Evolutionary conservation across 2,888 invertebrate genomes (phyloP).

Genomic region (Hydrotaea cyrtoneurina): DNA sequence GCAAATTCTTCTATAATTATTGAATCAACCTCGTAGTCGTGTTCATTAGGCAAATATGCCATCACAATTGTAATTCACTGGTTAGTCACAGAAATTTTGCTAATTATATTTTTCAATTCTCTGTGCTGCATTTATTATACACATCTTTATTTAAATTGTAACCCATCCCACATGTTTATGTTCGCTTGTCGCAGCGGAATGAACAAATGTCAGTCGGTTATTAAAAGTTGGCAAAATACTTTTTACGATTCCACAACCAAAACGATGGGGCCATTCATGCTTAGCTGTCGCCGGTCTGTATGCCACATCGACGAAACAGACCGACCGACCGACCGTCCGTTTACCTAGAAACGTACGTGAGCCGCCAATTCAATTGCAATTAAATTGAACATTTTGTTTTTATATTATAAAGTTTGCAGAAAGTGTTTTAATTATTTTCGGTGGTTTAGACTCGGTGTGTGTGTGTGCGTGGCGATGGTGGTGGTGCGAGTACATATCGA

Average conservation of each 20-base stretch:
- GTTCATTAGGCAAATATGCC: too few species aligned
- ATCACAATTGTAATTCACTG: too few species aligned
- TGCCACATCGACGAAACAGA: too few species aligned
- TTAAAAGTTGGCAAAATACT: conserved; percentile 22
- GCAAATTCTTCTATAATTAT: too few species aligned
- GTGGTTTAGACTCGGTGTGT: background rate
- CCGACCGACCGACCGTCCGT: background rate
- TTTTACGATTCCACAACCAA: background rate
- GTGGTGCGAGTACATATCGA: background rate
- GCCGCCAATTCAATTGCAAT: conserved; percentile 26
- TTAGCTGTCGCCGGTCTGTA: background rate
- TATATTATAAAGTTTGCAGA: background rate
- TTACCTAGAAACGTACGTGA: background rate
- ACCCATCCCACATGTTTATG: background rate
- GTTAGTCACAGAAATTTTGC: background rate
- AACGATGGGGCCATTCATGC: background rate
- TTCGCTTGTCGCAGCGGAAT: background rate
- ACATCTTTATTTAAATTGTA: background rate
- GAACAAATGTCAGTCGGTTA: conserved; percentile 11
- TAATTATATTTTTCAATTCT: background rate
- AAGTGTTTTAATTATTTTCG: conserved; percentile 37
- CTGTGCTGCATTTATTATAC: background rate
- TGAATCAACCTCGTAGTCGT: too few species aligned
- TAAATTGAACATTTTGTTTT: conserved; percentile 12
- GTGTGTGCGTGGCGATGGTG: background rate